These are phyloP conservation scores for Mimas tiliae DNA, from an alignment of 2,888 invertebrate species.

Conservation along the genomic window DNA sequence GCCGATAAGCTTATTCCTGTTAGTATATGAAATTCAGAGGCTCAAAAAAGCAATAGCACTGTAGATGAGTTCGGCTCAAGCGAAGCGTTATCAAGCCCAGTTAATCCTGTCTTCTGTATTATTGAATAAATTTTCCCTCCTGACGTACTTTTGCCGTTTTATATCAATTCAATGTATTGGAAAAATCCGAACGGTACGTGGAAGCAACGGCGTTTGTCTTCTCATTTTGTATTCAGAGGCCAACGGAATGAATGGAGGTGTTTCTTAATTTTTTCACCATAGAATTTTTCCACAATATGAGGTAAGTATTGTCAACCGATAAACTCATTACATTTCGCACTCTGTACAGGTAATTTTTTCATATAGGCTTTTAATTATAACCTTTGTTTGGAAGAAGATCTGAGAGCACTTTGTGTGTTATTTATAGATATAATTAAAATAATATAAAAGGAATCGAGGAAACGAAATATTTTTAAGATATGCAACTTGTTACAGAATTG, in stretches of 20 bases:
- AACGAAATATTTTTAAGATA: no score
- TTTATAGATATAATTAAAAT: no score
- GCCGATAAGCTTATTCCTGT: slow-evolving; percentile 47
- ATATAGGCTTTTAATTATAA: background rate
- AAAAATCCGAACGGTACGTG: slow-evolving; percentile 54
- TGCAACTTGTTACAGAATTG: no score
- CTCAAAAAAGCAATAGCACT: slow-evolving; percentile 67
- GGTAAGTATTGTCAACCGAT: background rate
- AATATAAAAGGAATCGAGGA: no score
- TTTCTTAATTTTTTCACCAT: background rate
- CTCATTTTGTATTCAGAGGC: slow-evolving; percentile 39
- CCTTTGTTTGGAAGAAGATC: no score
- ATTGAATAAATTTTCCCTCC: slow-evolving; percentile 74
- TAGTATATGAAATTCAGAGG: slow-evolving; percentile 59
- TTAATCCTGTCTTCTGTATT: slow-evolving; percentile 76
- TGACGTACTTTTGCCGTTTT: slow-evolving; percentile 63
- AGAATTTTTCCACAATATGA: background rate
- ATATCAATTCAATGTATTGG: slow-evolving; percentile 61
- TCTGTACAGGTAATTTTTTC: background rate
- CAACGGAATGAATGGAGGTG: slow-evolving; percentile 33
- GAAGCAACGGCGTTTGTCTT: slow-evolving; percentile 39
- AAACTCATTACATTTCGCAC: background rate
- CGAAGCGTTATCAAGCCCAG: slow-evolving; percentile 73
- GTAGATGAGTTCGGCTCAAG: slow-evolving; percentile 69
- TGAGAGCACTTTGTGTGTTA: no score